Evolutionary conservation across 2,888 invertebrate genomes (phyloP).

Genomic region (Macrosiphum euphorbiae): DNA sequence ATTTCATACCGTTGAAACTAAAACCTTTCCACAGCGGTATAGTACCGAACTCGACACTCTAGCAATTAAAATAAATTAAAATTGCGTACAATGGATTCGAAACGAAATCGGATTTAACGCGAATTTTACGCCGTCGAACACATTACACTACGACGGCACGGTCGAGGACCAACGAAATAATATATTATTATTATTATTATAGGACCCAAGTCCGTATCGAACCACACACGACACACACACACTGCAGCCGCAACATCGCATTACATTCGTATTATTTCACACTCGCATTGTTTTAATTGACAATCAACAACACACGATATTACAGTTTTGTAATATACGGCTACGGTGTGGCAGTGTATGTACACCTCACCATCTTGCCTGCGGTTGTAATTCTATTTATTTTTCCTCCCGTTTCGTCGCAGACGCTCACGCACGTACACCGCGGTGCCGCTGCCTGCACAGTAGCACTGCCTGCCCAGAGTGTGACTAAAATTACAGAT

Average conservation of each 20-base stretch:
- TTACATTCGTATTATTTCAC: constrained; percentile 15
- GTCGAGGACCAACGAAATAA: not conserved
- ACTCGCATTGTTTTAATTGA: constrained; percentile 50
- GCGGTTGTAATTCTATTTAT: constrained; percentile 26
- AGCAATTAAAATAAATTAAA: constrained; percentile 36
- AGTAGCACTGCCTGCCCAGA: not conserved
- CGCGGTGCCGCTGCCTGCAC: too few species aligned
- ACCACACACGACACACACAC: constrained; percentile 32
- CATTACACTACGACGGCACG: not conserved
- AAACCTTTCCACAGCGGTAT: not conserved
- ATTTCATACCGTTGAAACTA: not conserved
- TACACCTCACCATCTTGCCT: not conserved
- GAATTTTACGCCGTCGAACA: not conserved
- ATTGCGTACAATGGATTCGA: not conserved
- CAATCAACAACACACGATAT: constrained; percentile 26
- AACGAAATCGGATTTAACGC: not conserved
- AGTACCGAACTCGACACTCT: not conserved
- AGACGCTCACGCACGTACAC: not conserved
- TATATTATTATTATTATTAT: not conserved
- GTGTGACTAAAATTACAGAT: constrained; percentile 31
- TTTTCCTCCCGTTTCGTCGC: constrained; percentile 17
- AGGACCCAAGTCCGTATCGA: not conserved
- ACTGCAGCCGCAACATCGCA: not conserved
- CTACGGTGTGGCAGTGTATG: not conserved
- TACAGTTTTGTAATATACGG: constrained; percentile 22